Conservation (phyloP, 2,888 invertebrate genomes). For the Apamea monoglypha region DNA sequence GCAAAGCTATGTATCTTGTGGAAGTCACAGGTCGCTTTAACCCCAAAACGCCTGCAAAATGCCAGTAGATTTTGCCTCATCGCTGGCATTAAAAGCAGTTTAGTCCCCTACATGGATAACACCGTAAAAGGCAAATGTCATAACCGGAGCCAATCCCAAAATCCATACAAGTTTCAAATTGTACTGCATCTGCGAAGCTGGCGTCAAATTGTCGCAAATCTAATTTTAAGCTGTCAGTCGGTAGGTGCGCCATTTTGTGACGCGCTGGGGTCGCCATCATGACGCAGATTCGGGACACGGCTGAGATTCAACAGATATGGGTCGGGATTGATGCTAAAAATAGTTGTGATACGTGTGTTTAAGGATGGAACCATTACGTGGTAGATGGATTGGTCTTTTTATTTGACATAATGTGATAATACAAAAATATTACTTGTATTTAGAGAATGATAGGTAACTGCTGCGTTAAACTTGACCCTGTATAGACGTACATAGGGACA, state of each 20-base stretch:
- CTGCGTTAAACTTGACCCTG: neutral
- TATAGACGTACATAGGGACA: neutral
- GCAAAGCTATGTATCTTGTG: neutral
- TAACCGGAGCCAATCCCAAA: constrained; percentile 31
- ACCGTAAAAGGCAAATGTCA: constrained; percentile 40
- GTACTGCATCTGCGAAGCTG: constrained; percentile 54
- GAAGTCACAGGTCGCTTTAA: constrained; percentile 17
- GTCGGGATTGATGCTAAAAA: constrained; percentile 52
- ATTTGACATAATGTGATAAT: neutral
- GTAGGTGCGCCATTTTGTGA: constrained; percentile 75
- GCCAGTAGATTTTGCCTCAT: neutral
- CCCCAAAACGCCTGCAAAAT: constrained; percentile 22
- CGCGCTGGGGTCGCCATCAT: constrained; percentile 53
- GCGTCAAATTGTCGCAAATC: constrained; percentile 75
- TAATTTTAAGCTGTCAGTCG: constrained; percentile 77
- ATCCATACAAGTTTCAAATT: constrained; percentile 30
- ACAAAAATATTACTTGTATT: neutral
- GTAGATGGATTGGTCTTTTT: neutral
- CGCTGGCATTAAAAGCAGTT: constrained; percentile 2
- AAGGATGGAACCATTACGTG: constrained; percentile 14
- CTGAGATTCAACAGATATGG: constrained; percentile 65
- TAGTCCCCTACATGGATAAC: constrained; percentile 2
- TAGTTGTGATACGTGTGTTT: constrained; percentile 44
- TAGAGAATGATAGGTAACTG: neutral
- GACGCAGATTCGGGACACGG: constrained; percentile 58